Evolutionary conservation across 2,888 invertebrate species (phyloP).

Genomic region (Stenodema calcarata): DNA sequence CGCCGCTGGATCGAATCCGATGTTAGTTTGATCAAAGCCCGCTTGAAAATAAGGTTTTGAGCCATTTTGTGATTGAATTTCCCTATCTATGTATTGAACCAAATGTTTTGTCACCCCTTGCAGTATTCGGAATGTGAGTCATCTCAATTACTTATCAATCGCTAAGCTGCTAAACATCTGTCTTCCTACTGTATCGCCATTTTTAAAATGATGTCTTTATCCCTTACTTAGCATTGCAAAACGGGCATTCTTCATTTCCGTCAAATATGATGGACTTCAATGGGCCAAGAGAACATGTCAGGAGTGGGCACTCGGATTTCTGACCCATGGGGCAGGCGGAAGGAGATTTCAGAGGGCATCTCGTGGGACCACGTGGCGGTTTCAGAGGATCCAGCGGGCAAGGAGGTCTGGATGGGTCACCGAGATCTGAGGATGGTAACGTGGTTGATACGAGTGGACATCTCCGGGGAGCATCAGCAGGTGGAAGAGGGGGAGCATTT

Average conservation of each 20-base stretch:
- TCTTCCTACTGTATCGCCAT: too few species aligned
- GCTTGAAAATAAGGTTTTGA: not conserved
- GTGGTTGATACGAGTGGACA: not conserved
- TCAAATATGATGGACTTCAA: constrained; percentile 14
- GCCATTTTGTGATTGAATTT: too few species aligned
- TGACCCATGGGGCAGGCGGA: not conserved
- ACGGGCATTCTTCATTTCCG: constrained; percentile 26
- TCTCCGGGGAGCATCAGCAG: not conserved
- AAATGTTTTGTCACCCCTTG: too few species aligned
- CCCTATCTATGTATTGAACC: too few species aligned
- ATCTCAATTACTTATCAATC: too few species aligned
- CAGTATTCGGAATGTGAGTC: too few species aligned
- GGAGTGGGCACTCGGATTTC: constrained; percentile 18
- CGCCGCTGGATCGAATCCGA: not conserved
- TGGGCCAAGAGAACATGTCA: constrained; percentile 16
- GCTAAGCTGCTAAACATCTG: too few species aligned
- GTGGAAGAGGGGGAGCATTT: not conserved
- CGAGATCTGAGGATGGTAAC: not conserved
- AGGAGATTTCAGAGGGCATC: not conserved
- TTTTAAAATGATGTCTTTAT: too few species aligned
- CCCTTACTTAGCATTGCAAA: constrained; percentile 22
- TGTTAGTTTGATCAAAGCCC: not conserved
- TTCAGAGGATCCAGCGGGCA: constrained; percentile 13
- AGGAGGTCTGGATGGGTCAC: not conserved
- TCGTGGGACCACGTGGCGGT: not conserved